Evolutionary conservation across 2,113 vertebrate genomes (phyloP).

Genomic region (Leptosomus discolor): DNA sequence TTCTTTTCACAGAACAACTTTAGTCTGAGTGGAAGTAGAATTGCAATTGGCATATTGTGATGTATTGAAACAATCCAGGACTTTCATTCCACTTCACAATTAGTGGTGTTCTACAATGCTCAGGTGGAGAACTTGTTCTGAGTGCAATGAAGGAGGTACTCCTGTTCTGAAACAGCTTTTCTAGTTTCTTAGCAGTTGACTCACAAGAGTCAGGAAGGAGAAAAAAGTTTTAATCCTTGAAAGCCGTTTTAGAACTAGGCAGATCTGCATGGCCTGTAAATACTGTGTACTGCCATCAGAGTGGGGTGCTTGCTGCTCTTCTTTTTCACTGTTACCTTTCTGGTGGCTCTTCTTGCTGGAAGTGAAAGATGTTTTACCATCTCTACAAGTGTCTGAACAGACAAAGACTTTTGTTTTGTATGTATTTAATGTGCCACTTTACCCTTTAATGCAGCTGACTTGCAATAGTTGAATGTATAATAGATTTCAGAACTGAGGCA

Average conservation of each 20-base stretch:
- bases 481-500: background rate
- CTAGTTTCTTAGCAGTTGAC: background rate
- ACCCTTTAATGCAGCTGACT: background rate
- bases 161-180: background rate
- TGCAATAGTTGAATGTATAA: background rate
- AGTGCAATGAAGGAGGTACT: background rate
- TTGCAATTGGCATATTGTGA: constrained; percentile 1
- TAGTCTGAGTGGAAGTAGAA: background rate
- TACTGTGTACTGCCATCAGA: background rate
- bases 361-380: background rate
- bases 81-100: background rate
- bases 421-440: background rate
- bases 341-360: background rate
- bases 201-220: background rate
- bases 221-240: background rate
- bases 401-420: background rate
- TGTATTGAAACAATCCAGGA: background rate
- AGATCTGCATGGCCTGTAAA: background rate
- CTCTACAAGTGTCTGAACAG: background rate
- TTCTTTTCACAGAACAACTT: constrained; percentile 9
- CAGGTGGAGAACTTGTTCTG: background rate
- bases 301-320: background rate
- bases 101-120: background rate
- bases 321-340: background rate
- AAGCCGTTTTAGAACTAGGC: background rate